Evolutionary conservation across 64 coral and sea anemone genomes (phyloP), one percentile per base, ranked within the genome.

Genomic region (Cladopsammia gracilis): DNA sequence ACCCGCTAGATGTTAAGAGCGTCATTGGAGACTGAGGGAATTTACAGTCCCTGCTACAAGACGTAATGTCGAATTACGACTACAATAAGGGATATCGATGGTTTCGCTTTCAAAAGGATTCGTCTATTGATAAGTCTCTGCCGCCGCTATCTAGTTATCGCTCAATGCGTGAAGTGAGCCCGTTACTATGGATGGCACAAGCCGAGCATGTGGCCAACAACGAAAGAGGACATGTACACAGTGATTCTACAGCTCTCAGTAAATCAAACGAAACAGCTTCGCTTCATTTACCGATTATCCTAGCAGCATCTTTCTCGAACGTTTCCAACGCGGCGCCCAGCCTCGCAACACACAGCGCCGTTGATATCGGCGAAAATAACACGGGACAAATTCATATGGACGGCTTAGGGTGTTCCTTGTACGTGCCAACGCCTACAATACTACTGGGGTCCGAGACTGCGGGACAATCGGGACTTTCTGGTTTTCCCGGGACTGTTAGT

Each of bases 81-180:
- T 89, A 89, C 58, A 96, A 93, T 70, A 92, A 89, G 66, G 95
- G 95, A 1, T 96, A 96, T 76, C 95, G 95, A 10, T 86, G 90
- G 24, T 96, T 86, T 84, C 84, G 71, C 45, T 96, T 96, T 48
- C 71, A 92, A 65, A 96, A 96, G 24, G 62, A 96, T 26, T 14
- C 72, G 6, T 74, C 83, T 66, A 96, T 96, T 45, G 95, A 96
- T 51, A 47, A n/a, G 2, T 65, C 83, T 22, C 78, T 70, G 8
- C 90, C 95, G 25, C 71, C 78, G 16, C 58, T 96, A n/a, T 60
- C 58, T 34, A 93, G 77, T 61, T 96, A 96, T 42, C 75, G 90
- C 10, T 65, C 58, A 54, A 67, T 73, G 45, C 57, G 95, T 84
- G 90, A 96, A 79, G n/a, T 64, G 4, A 82, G 54, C 12, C 67